Percentiles rank a stretch among this genome's conserved stretches.
phyloP scores from a whole-genome alignment of 2,888 invertebrate genomes.

The Orchestes rusci region DNA sequence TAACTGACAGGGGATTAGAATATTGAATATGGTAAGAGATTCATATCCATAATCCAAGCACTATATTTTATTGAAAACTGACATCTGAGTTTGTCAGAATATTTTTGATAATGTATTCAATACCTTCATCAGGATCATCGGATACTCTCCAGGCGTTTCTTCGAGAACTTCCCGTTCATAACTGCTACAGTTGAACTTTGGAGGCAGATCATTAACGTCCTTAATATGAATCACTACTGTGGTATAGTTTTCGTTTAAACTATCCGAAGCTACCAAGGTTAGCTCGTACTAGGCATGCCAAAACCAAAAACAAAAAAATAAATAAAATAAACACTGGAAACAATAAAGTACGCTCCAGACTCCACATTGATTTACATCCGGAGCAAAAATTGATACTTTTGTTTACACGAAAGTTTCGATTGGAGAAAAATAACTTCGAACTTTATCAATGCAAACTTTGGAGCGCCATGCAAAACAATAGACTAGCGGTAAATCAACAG shows the following conservation, averaged over 20 bases:
- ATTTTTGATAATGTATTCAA: too few relatives aligned
- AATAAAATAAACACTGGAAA: conserved; percentile 19
- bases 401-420: conserved; percentile 17
- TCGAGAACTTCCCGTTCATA: conserved; percentile 70
- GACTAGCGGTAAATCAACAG: conserved; percentile 19
- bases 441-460: conserved; percentile 16
- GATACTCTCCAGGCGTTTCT: conserved; percentile 66
- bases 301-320: conserved; percentile 27
- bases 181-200: conserved; percentile 64
- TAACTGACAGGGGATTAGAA: too few relatives aligned
- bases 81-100: too few relatives aligned
- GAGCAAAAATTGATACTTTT: conserved; percentile 18
- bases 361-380: too few relatives aligned
- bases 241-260: conserved; percentile 83
- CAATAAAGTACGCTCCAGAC: too few relatives aligned
- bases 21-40: too few relatives aligned
- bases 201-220: conserved; percentile 87
- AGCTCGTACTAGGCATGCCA: conserved; percentile 70
- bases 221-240: conserved; percentile 73
- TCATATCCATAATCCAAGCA: too few relatives aligned
- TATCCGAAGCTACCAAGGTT: conserved; percentile 83
- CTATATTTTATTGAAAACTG: too few relatives aligned
- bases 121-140: conserved; percentile 65
- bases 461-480: conserved; percentile 17
- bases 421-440: conserved; percentile 13